Base-by-base conservation (phyloP, 1,140 invertebrate genomes). In the Drosophila mauritiana region DNA sequence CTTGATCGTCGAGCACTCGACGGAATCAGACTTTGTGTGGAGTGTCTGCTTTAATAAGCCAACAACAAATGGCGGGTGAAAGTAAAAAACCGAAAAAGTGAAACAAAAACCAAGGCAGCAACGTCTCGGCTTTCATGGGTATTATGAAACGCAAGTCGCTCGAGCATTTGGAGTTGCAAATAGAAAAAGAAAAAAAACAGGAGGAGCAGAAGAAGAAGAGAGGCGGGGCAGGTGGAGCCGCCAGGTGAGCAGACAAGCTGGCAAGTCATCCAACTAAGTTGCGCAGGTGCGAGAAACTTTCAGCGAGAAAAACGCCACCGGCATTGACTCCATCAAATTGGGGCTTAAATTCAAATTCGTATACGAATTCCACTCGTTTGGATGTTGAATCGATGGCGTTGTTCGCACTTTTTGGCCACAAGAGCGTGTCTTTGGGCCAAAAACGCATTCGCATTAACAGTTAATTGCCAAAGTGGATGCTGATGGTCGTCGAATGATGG, bases 111-210 rank as follows among this genome's bases (percentile, higher is more conserved):
- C 48, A 51, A 34, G 48, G 48, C 48, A 59, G 48, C 74, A 68
- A 43, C 62, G 63, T 70, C 73, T 61, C 55, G 64, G 74, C 74
- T 78, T 78, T 77, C 74, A 69, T 78, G 74, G 74, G 65, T 78
- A 78, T 78, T 78, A 78, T 78, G 75, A 78, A 78, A 78, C 75
- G 64, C 48, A 63, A 77, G 58, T 78, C 56, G 75, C 36, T 73
- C 55, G 65, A 67, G 37, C 68, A 63, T 34, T 75, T 54, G 73
- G 52, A 70, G 67, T 67, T 67, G 54, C 31, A 20, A 42, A 68
- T 65, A 48, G 43, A 39, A 53, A 49, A 45, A 1, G 39, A 13
- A 27, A 27, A 27, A 8, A 8, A 2, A 31, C 20, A 20, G 37
- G 34, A 20, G 52, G 67, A n/a, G 34, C 25, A 48, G 55, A 40